phyloP scores from a whole-genome alignment of 2,888 invertebrate genomes.

The Leptopterna dolabrata region DNA sequence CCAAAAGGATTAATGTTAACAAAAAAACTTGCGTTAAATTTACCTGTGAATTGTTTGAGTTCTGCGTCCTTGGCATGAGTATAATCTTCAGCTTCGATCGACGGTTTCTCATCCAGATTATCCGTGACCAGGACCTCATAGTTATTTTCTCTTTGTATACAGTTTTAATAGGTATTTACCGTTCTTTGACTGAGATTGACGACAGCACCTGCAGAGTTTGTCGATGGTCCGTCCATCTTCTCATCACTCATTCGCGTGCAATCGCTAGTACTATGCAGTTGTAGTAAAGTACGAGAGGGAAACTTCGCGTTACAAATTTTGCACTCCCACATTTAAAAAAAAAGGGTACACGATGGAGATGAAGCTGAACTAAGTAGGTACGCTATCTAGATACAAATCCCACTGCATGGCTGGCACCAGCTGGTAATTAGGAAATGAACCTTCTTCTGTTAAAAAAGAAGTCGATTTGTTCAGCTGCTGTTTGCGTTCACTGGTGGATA shows the following conservation, averaged over 20 bases:
- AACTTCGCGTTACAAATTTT: constrained; percentile 1
- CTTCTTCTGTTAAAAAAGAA: background rate
- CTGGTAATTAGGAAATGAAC: background rate
- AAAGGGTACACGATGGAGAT: background rate
- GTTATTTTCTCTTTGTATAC: too few species aligned
- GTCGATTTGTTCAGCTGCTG: background rate
- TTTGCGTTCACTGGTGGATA: too few species aligned
- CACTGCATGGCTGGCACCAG: background rate
- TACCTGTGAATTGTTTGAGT: too few species aligned
- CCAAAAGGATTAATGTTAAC: too few species aligned
- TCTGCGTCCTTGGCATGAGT: too few species aligned
- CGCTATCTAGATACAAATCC: constrained; percentile 1
- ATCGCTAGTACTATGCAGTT: background rate
- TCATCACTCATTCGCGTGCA: background rate
- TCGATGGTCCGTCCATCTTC: background rate
- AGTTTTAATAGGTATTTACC: too few species aligned
- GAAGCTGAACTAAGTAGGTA: background rate
- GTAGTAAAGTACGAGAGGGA: background rate
- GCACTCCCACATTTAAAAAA: background rate
- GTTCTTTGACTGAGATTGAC: too few species aligned
- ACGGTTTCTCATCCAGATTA: too few species aligned
- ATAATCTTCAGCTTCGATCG: too few species aligned
- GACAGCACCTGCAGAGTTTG: too few species aligned
- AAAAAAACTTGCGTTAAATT: too few species aligned
- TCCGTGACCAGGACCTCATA: background rate